Base-by-base conservation (phyloP, 2,888 invertebrate genomes). In the Biston stratarius region DNA sequence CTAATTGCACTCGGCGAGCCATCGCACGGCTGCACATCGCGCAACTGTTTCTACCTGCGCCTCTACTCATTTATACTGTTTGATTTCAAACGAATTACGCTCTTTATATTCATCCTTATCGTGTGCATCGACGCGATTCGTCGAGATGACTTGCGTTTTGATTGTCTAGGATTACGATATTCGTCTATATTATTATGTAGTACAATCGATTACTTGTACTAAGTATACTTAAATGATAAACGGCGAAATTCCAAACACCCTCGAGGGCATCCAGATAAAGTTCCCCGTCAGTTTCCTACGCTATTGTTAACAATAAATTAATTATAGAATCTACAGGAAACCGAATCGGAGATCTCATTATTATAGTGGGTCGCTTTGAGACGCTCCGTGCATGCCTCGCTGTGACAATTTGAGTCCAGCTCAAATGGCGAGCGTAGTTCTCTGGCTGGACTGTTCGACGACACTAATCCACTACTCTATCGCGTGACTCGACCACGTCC, bases 301-400 rank as follows among this genome's bases (percentile, higher is more conserved):
- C 90, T 92, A 94, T 84, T 90, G 89, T 93, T 94, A 94, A 88
- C 78, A 94, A 94, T 94, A 93, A 94, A 94, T 93, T 93, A 93
- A 89, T 87, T 86, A 88, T 91, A 91, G 88, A 92, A 89, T 89
- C 93, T 94, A 93, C 87, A 94, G 94, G 94, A 94, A 93, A 93
- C 92, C 90, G 89, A 92, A 90, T 89, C 91, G 92, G 94, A 94
- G 93, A 93, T 93, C 94, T 93, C 88, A 88, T 85, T 86, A 56
- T 87, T 71, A 86, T 83, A 83, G 87, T 83, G 87, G 86, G 88
- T 82, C 86, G 85, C 85, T 79, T 80, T 86, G 87, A 90, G 88
- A 91, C 87, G 88, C 88, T 90, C 89, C 88, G 84, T 87, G 86
- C 85, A 85, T 89, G 89, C 90, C 88, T 89, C 90, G 89, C 89